Evolutionary conservation across 2,797 vertebrate genomes (phyloP), one percentile per base, ranked within the genome.

Genomic region (Chiloscyllium punctatum): DNA sequence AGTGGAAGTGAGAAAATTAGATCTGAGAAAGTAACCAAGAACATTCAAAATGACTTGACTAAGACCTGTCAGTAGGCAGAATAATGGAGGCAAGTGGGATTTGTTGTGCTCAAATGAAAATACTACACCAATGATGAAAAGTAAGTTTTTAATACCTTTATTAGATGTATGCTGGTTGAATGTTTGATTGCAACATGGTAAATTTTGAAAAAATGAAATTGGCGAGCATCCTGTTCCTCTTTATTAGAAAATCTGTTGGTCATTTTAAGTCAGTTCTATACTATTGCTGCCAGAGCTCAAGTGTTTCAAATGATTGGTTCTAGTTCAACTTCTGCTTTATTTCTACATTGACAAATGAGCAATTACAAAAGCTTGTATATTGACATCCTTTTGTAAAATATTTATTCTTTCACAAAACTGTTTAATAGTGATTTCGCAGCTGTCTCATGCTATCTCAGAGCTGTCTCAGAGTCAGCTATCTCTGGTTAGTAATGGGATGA

Each of bases 341-440:
- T 72, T 74, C 68, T 18, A 53, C 94, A 27, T 33, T 51, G 16
- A 72, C 69, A 48, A 51, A 30, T 68, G 27, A 94, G 71, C 27
- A 72, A 74, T 48, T 33, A 53, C 68, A 9, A 72, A 74, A 71
- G 42, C n/a, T 33, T 71, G 25, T 48, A 37, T 48, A 94, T 30
- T 94, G 30, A 68, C 87, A 62, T 42, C 25, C 51, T 94, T 71
- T 94, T 25, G 74, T 94, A 13, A 94, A 94, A 94, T 74, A 94
- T 51, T 72, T 94, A 94, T 74, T 94, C 3, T 42, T 51, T 72
- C 51, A 48, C 30, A 30, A 72, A 27, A 74, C 72, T 51, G 68
- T 71, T 94, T 48, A 74, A 94, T 42, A 48, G 69, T 72, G 92
- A 94, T 94, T 94, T 74, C 94, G 37, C 57, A 51, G 68, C 92